Evolutionary conservation across 2,797 vertebrate genomes (phyloP).

Genomic region (Rhadinocentrus ornatus): DNA sequence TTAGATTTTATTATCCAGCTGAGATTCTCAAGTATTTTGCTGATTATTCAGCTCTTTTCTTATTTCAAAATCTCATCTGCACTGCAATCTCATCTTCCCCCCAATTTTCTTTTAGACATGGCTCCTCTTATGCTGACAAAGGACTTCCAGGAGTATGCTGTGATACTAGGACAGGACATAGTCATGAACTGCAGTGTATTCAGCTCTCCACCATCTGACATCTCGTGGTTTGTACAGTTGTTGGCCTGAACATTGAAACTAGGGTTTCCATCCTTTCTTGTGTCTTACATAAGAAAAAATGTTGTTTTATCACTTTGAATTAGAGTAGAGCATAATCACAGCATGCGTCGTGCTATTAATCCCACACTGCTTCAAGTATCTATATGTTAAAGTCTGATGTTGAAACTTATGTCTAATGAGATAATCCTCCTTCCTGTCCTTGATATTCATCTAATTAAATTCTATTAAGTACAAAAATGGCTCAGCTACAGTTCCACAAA

Average conservation of each 20-base stretch:
- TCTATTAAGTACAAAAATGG: conserved; percentile 20
- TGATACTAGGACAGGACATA: conserved; percentile 81
- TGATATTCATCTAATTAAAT: conserved; percentile 46
- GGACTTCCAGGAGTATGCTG: conserved; percentile 83
- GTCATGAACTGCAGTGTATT: conserved; percentile 89
- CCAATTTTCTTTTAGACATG: conserved; percentile 79
- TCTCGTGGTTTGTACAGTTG: conserved; percentile 85
- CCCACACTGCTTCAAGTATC: conserved; percentile 47
- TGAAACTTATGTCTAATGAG: conserved; percentile 55
- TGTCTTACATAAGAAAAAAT: not conserved
- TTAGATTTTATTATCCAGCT: not conserved
- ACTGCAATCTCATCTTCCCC: conserved; percentile 12
- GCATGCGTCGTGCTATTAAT: conserved; percentile 43
- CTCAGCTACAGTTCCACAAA: conserved; percentile 32
- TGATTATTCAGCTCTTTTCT: conserved; percentile 5
- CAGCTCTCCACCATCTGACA: conserved; percentile 85
- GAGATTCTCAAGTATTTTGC: not conserved
- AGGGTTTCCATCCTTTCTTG: not conserved
- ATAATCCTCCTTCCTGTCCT: conserved; percentile 46
- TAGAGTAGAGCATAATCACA: conserved; percentile 1
- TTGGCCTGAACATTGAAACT: not conserved
- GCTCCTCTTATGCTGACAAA: conserved; percentile 89
- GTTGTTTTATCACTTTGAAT: not conserved
- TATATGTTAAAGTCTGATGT: conserved; percentile 30
- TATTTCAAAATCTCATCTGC: conserved; percentile 33